Base-by-base conservation (phyloP, 2,113 vertebrate species). In the Cynocephalus volans region DNA sequence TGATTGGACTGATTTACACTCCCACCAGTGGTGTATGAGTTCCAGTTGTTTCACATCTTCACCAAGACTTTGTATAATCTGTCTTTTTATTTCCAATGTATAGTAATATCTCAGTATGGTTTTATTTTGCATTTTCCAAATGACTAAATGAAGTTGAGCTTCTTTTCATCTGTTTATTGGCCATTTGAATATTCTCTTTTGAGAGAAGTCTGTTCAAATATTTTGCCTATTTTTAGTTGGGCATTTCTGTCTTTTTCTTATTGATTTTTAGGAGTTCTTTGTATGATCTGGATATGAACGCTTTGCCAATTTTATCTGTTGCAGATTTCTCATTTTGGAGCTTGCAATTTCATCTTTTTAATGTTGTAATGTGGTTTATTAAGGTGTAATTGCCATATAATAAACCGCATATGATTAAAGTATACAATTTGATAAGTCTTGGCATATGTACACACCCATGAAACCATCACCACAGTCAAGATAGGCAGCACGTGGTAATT, bases 131-230 rank as follows among this genome's bases (percentile, higher is more conserved):
- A 77, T 50, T 81, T 92, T 54, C 50, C 28, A 79, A 41, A 28
- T 76, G 8, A 90, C 28, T 41, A 85, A 4, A 93, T 64, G 45
- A 93, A 19, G 24, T 60, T 84, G 12, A 64, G 52, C 26, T 45
- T 23, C n/a, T 73, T 96, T 82, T 92, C 41, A 33, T 60, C 45
- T 95, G 19, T n/a, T 79, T 76, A 4, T n/a, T 96, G 52, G 41
- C 75, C n/a, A 45, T 70, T 96, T 85, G 23, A 54, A 82, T 50
- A 69, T 45, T 33, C 23, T 93, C 26, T 93, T 89, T 76, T 48
- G n/a, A 73, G 24, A 85, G 50, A 70, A 88, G 54, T 87, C 72
- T 84, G 31, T 64, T 97, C 54, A 88, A 45, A 91, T 91, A 87
- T 89, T 93, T 65, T 83, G 70, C 36, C 67, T 45, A 54, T 36